phyloP scores from a whole-genome alignment of 2,888 invertebrate genomes.

The Galeopsomyia nigrocyanea region DNA sequence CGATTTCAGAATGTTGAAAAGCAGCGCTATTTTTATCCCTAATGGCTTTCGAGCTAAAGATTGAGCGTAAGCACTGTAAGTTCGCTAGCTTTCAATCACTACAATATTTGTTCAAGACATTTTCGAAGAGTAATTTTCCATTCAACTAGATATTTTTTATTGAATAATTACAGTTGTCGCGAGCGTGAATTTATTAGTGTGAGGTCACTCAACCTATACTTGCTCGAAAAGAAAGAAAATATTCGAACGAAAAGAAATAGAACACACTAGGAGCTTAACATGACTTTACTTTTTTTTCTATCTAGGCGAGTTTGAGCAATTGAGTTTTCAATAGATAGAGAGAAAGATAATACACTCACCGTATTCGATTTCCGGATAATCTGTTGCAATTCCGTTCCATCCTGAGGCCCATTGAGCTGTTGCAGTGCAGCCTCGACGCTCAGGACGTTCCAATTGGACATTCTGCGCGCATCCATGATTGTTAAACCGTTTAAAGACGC shows the following conservation, averaged over 20 bases:
- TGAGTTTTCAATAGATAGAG: no score
- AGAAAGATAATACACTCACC: slow-evolving; percentile 53
- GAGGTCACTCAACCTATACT: no score
- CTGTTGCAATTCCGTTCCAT: slow-evolving; percentile 54
- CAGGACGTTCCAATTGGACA: slow-evolving; percentile 69
- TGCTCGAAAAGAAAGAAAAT: no score
- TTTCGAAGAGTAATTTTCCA: no score
- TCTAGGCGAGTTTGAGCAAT: no score
- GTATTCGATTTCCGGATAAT: slow-evolving; percentile 59
- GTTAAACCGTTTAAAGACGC: slow-evolving; percentile 8
- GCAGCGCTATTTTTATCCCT: slow-evolving; percentile 33
- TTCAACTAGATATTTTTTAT: no score
- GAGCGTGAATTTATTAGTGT: no score
- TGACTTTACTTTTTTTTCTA: no score
- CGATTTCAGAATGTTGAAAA: slow-evolving; percentile 26
- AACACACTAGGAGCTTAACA: no score
- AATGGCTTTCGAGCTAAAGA: slow-evolving; percentile 24
- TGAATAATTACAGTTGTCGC: no score
- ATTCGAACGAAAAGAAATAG: no score
- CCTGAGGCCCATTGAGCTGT: slow-evolving; percentile 61
- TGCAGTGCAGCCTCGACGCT: slow-evolving; percentile 66
- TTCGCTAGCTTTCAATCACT: slow-evolving; percentile 3
- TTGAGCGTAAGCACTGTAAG: slow-evolving; percentile 8
- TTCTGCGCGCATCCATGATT: slow-evolving; percentile 58
- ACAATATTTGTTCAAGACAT: background rate